Evolutionary conservation across 1,140 invertebrate genomes (phyloP).

Genomic region (Ephestia elutella): DNA sequence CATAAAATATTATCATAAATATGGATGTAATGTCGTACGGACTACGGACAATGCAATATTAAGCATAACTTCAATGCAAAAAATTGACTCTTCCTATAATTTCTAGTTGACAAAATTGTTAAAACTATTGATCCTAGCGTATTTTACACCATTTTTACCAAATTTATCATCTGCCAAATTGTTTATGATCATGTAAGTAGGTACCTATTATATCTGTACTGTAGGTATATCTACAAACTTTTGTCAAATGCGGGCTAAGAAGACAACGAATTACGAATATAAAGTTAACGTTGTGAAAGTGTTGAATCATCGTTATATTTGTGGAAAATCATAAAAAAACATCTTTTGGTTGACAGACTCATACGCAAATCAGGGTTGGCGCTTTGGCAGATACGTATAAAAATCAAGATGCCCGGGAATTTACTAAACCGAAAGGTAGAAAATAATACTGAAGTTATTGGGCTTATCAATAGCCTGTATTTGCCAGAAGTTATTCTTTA

Average conservation of each 20-base stretch:
- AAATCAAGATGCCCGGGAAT: no score
- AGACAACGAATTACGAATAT: constrained; percentile 54
- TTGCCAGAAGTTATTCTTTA: constrained; percentile 52
- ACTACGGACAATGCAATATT: no score
- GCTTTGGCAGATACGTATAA: no score
- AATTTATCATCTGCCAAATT: not conserved
- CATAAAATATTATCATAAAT: no score
- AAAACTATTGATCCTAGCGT: not conserved
- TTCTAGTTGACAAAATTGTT: not conserved
- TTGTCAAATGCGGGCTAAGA: constrained; percentile 65
- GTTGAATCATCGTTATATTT: not conserved
- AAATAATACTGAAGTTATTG: no score
- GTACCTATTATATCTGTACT: constrained; percentile 15
- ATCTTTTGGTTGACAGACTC: not conserved
- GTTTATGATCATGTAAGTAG: not conserved
- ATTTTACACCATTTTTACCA: not conserved
- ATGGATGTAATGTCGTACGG: no score
- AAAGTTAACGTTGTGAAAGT: constrained; percentile 11
- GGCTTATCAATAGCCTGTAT: constrained; percentile 37
- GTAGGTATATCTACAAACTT: constrained; percentile 43
- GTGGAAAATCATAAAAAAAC: not conserved
- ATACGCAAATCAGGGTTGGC: not conserved
- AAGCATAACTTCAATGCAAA: no score
- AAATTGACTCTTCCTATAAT: no score
- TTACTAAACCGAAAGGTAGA: no score